Conservation (phyloP, 2,113 vertebrate genomes). For the Tautogolabrus adspersus region DNA sequence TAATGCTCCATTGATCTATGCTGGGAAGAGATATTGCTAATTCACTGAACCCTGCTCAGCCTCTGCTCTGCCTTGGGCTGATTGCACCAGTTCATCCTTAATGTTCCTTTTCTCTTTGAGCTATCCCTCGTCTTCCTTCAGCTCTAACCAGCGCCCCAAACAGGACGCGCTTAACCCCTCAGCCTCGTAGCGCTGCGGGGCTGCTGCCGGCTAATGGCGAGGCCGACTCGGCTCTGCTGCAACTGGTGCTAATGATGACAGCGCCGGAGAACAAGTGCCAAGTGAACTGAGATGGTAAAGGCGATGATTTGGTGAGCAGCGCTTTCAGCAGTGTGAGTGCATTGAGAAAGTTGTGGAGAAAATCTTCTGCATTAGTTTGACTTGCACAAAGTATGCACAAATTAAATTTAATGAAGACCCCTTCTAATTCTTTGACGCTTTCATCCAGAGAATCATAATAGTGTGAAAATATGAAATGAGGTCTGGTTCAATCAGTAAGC, state of each 20-base stretch:
- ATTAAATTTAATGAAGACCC: conserved; percentile 51
- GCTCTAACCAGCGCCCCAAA: conserved; percentile 28
- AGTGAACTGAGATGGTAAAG: conserved; percentile 45
- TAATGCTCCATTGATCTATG: conserved; percentile 77
- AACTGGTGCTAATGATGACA: conserved; percentile 58
- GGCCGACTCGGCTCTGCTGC: conserved; percentile 37
- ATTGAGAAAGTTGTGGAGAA: background rate
- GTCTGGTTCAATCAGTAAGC: conserved; percentile 40
- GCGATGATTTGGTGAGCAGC: conserved; percentile 41
- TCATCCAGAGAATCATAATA: conserved; percentile 36
- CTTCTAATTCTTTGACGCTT: conserved; percentile 13
- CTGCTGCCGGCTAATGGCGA: conserved; percentile 24
- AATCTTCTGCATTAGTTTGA: conserved; percentile 34
- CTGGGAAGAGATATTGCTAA: conserved; percentile 72
- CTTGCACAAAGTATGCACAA: conserved; percentile 26
- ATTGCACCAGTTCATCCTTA: conserved; percentile 62
- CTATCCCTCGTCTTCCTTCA: conserved; percentile 21
- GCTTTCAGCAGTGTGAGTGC: conserved; percentile 15
- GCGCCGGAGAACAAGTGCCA: conserved; percentile 40
- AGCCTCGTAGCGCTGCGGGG: conserved; percentile 18
- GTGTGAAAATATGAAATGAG: conserved; percentile 51
- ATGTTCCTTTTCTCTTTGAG: conserved; percentile 44
- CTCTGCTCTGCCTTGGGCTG: conserved; percentile 48
- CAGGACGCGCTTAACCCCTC: conserved; percentile 53
- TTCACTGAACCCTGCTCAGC: conserved; percentile 65